Conservation (phyloP, 2,113 vertebrate genomes). For the Istiophorus platypterus region DNA sequence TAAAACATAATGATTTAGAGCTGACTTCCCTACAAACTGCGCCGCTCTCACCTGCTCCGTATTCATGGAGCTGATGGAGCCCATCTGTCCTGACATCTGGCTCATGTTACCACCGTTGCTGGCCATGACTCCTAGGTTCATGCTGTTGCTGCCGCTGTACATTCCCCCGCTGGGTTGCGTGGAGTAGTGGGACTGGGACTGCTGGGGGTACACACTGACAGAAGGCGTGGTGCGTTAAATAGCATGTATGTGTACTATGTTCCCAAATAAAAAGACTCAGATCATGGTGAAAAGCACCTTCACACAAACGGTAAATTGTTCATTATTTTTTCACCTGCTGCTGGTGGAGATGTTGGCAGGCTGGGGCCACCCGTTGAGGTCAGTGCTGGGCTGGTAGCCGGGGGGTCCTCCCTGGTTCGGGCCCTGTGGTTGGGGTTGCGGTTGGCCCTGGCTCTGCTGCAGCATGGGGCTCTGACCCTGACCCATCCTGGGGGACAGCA, state of each 20-base stretch:
- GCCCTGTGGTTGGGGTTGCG: conserved; percentile 82
- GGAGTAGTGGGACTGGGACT: conserved; percentile 89
- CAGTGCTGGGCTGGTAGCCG: conserved; percentile 88
- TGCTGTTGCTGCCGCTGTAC: conserved; percentile 89
- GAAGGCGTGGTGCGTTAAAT: not conserved
- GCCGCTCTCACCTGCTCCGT: conserved; percentile 89
- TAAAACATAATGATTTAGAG: too few species aligned
- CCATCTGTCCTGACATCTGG: conserved; percentile 94
- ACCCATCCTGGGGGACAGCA: conserved; percentile 94
- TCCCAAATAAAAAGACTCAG: not conserved
- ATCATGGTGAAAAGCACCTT: not conserved
- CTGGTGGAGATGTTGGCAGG: conserved; percentile 74
- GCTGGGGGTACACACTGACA: conserved; percentile 93
- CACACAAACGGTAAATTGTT: fast-evolving
- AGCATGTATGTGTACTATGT: not conserved
- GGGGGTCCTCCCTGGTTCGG: conserved; percentile 67
- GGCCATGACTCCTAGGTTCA: conserved; percentile 92
- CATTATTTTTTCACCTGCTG: conserved; percentile 86
- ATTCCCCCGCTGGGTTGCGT: conserved; percentile 91
- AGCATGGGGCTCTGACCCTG: conserved; percentile 93
- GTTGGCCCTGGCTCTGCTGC: conserved; percentile 84
- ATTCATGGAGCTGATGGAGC: conserved; percentile 91
- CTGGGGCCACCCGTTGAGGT: conserved; percentile 94
- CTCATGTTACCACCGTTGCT: conserved; percentile 91
- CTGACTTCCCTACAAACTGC: too few species aligned